phyloP scores from a whole-genome alignment of 2,888 invertebrate genomes.

The Erannis defoliaria region DNA sequence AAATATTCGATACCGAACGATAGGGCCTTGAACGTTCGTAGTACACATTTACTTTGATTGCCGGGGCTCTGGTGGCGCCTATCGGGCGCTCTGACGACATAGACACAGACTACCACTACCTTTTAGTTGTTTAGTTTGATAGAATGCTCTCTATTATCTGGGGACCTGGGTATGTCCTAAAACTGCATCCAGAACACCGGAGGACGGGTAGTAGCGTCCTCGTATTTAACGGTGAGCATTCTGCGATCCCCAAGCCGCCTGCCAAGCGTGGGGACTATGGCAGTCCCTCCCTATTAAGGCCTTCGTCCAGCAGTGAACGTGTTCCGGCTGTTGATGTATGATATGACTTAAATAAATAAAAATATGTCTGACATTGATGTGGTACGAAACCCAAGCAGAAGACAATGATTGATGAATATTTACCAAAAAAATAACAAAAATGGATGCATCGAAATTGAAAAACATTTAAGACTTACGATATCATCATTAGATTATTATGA shows the following conservation, averaged over 20 bases:
- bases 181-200: no score
- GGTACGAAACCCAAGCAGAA: background rate
- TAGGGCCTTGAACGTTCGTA: conserved; percentile 39
- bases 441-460: background rate
- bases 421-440: conserved; percentile 8
- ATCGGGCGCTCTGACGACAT: conserved; percentile 28
- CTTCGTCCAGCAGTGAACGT: no score
- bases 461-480: background rate
- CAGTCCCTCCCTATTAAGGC: no score
- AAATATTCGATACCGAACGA: conserved; percentile 40
- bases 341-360: background rate
- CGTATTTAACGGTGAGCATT: no score
- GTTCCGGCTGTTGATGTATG: no score
- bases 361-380: background rate
- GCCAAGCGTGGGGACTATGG: no score
- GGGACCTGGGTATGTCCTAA: background rate
- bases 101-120: conserved; percentile 1
- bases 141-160: background rate
- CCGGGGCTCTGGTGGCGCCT: conserved; percentile 35
- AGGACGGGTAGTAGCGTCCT: no score
- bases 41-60: conserved; percentile 38
- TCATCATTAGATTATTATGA: conserved; percentile 1
- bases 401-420: conserved; percentile 5
- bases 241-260: no score
- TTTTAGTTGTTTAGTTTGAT: conserved; percentile 1